These are phyloP conservation scores for Trachelus troglodyta DNA, from an alignment of 2,888 invertebrate genomes.

Conservation along the genomic window DNA sequence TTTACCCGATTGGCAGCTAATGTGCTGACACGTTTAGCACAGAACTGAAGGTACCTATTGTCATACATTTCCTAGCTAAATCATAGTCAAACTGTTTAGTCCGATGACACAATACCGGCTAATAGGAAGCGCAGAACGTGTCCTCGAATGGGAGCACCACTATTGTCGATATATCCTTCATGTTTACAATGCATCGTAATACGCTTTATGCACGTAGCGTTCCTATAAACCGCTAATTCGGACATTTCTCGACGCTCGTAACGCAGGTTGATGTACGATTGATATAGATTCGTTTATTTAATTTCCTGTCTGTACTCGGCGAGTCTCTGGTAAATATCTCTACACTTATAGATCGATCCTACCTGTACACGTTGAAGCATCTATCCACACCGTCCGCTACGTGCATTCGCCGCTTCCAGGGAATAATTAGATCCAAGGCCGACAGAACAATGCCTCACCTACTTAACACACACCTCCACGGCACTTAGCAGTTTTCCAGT, in stretches of 20 bases:
- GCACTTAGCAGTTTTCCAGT: conserved; percentile 6
- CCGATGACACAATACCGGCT: neutral
- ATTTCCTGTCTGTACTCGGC: conserved; percentile 24
- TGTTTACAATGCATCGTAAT: conserved; percentile 8
- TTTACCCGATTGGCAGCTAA: neutral
- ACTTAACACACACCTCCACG: conserved; percentile 25
- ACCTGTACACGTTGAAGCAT: neutral
- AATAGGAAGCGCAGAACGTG: neutral
- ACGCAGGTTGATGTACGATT: conserved; percentile 5
- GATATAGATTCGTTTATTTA: conserved; percentile 28
- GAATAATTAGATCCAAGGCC: conserved; percentile 58
- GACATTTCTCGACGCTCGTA: neutral
- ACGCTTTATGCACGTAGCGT: conserved; percentile 9
- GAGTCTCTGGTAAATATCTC: conserved; percentile 21
- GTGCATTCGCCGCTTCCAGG: conserved; percentile 39
- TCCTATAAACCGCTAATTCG: neutral
- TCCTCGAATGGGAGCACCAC: neutral
- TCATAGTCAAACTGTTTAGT: neutral
- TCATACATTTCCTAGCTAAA: neutral
- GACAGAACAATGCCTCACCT: conserved; percentile 51
- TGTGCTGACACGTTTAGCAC: neutral
- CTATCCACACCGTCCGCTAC: neutral
- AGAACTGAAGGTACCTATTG: neutral
- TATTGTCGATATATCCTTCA: neutral
- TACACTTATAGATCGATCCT: conserved; percentile 13